Evolutionary conservation across 2,113 vertebrate genomes (phyloP).

Genomic region (Paradoxurus hermaphroditus): DNA sequence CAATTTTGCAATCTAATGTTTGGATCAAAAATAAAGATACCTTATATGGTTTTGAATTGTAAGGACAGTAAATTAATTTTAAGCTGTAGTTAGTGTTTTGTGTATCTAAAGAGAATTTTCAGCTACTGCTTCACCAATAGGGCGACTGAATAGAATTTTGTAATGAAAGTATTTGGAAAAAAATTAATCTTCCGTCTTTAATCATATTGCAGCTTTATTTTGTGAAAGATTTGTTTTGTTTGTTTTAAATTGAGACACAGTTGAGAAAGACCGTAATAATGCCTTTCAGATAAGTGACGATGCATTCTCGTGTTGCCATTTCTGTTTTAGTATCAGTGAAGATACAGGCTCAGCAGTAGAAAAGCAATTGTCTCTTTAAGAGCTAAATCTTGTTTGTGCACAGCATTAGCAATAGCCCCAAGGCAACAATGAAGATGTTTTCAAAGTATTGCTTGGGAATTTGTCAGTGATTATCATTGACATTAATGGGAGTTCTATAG

Average conservation of each 20-base stretch:
- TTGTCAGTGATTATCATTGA: conserved; percentile 23
- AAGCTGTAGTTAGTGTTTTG: neutral
- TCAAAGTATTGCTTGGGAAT: conserved; percentile 51
- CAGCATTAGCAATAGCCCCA: conserved; percentile 37
- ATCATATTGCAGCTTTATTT: neutral
- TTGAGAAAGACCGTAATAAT: neutral
- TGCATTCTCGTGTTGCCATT: conserved; percentile 3
- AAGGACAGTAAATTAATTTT: neutral
- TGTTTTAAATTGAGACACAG: conserved; percentile 38
- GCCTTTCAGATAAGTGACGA: neutral
- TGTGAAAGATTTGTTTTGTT: conserved; percentile 12
- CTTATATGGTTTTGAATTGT: neutral
- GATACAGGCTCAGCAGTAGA: neutral
- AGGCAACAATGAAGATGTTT: conserved; percentile 60
- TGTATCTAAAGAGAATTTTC: neutral
- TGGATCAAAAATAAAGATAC: neutral
- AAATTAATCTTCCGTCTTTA: neutral
- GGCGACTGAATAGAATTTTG: neutral
- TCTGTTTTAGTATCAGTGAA: conserved; percentile 41
- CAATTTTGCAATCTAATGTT: neutral
- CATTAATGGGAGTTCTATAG: conserved; percentile 43
- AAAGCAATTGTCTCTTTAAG: conserved; percentile 54
- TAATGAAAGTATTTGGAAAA: neutral
- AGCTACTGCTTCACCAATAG: neutral
- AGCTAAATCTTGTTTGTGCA: conserved; percentile 39